phyloP scores from a whole-genome alignment of 1,140 invertebrate species.

The Archivesica marissinica region DNA sequence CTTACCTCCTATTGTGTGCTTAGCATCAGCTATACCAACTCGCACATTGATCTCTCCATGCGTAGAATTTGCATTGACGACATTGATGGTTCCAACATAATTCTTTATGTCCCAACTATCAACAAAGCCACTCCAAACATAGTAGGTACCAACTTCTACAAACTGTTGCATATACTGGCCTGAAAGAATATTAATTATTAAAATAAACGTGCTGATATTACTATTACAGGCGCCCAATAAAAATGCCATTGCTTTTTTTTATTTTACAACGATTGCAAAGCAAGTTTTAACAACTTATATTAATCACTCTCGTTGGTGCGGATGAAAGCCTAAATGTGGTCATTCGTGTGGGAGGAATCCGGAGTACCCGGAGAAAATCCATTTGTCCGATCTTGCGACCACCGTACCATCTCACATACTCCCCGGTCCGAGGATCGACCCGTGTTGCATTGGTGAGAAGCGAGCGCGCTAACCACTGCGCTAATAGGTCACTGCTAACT shows the following conservation, averaged over 20 bases:
- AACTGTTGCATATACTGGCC: conserved; percentile 72
- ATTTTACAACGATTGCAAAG: not conserved
- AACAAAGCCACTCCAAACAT: conserved; percentile 75
- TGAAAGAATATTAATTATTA: conserved; percentile 31
- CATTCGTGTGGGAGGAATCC: too few species aligned
- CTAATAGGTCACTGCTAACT: too few species aligned
- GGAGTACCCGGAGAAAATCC: too few species aligned
- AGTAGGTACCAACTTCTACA: conserved; percentile 69
- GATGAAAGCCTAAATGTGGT: not conserved
- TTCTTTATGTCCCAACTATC: conserved; percentile 64
- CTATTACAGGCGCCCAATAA: not conserved
- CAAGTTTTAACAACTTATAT: not conserved
- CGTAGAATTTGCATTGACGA: conserved; percentile 42
- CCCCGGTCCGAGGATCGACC: too few species aligned
- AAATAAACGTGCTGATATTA: not conserved
- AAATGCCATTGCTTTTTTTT: not conserved
- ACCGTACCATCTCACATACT: too few species aligned
- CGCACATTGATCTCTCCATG: conserved; percentile 55
- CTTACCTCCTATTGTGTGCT: conserved; percentile 48
- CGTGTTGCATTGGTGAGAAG: too few species aligned
- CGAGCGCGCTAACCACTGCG: too few species aligned
- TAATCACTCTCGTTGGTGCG: not conserved
- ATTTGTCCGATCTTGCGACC: too few species aligned
- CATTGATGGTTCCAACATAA: conserved; percentile 71
- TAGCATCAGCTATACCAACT: conserved; percentile 64